Evolutionary conservation across 2,113 vertebrate species (phyloP), one percentile per base, ranked within the genome.

Genomic region (Nannobrachium achirus): DNA sequence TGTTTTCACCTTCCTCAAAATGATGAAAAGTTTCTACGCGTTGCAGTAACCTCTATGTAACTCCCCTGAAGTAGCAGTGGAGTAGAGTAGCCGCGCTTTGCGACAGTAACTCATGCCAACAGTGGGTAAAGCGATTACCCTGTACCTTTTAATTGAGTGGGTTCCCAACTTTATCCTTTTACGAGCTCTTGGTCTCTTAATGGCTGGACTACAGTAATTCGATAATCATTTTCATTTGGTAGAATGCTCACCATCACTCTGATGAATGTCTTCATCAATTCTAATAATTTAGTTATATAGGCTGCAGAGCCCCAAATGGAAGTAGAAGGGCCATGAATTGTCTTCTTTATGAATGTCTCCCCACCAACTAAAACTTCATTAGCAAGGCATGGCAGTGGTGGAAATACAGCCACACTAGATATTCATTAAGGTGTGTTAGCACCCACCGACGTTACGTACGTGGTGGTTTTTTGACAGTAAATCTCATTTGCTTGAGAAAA

Each of bases 141-240:
- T 75, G 64, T 83, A 80, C 81, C 78, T 88, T 91, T 91, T 92
- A 93, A 92, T 92, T 83, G 85, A 89, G 81, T 86, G 85, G 84
- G 83, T 80, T 87, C 82, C 80, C 77, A 81, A 88, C 80, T 81
- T 89, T 76, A 42, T 5, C 45, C 65, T 71, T 89, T 92, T 87
- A 92, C 14, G 91, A 86, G 71, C 76, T 53, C 16, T 4, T 48
- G 66, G 56, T 85, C 80, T 78, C 76, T 86, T 86, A 90, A 89
- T 79, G 60, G 76, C 77, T 53, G 56, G 50, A 75, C 81, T 65
- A 20, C 74, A 69, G 77, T 88, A 81, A 89, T 89, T 88, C 80
- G 62, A 84, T 90, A 86, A 86, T 90, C 86, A 86, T 84, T 86
- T 92, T 89, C 89, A 89, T 89, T 91, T 85, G 74, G 82, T 81